phyloP scores from a whole-genome alignment of 2,888 invertebrate species.

The Epiblema foenella region DNA sequence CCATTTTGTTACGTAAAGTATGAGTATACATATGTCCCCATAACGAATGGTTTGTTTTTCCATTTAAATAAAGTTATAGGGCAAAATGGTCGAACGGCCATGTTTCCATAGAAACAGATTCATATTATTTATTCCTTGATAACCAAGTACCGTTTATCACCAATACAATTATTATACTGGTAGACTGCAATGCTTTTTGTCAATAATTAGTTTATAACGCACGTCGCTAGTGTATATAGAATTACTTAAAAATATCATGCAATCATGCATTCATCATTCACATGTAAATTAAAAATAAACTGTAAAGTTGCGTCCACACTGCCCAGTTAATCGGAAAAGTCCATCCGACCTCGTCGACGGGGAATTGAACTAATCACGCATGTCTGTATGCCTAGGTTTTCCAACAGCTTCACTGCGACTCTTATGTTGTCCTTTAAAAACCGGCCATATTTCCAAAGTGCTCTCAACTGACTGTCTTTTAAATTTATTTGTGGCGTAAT shows the following conservation, averaged over 20 bases:
- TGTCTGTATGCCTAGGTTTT: constrained; percentile 10
- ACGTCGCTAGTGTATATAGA: not conserved
- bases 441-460: not conserved
- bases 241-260: too few relatives aligned
- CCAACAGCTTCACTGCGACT: not conserved
- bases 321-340: constrained; percentile 16
- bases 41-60: too few relatives aligned
- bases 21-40: too few relatives aligned
- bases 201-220: not conserved
- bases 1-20: too few relatives aligned
- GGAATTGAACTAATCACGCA: constrained; percentile 11
- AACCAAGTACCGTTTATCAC: too few relatives aligned
- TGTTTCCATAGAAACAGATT: too few relatives aligned
- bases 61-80: too few relatives aligned
- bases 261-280: too few relatives aligned
- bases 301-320: constrained; percentile 10
- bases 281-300: not conserved
- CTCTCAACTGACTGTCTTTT: not conserved
- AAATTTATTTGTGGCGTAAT: not conserved
- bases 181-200: too few relatives aligned
- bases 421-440: not conserved
- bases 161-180: not conserved
- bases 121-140: too few relatives aligned
- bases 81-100: too few relatives aligned
- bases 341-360: not conserved